Base-by-base conservation (phyloP, 2,888 invertebrate species). In the Cryptophagus acutangulus region DNA sequence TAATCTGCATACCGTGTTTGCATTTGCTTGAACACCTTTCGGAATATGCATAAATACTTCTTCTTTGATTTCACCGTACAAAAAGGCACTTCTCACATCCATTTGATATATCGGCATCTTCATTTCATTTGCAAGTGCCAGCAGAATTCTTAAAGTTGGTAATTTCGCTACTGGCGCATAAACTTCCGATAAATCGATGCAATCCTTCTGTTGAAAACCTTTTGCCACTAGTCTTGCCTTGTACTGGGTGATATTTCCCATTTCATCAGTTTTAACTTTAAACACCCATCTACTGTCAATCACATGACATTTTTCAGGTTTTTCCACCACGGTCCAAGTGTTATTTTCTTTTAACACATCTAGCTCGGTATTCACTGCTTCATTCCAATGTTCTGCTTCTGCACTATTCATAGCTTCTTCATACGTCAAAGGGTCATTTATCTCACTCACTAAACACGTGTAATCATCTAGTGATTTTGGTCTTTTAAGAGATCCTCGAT, bases 1-100 rank as follows among this genome's bases (percentile, higher is more conserved):
- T 20, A 51, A 38, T 46, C 48, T 52, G 13, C 38, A 66, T 1
- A 62, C 59, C 9, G 38, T 38, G 10, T 13, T 18, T 12, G 48
- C 50, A 38, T 35, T 33, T n/a, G 36, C 43, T 6, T 40, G 14
- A 15, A 40, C 17, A 14, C 45, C 51, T 35, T 51, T 40, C 8
- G 50, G 52, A 33, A 39, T 29, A 24, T 31, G 36, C 31, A 48
- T 40, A 37, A 41, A 52, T 12, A 51, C 50, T 15, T 38, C 28
- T 33, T 49, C 52, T 4, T 45, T 41, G 10, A 52, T 48, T n/a
- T 43, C 37, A 14, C 50, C 45, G 39, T 54, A 45, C 17, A 52
- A 28, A 41, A 52, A 54, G 10, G 54, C 52, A 25, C 47, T 42
- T 30, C 36, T 49, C 2, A 52, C 50, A 39, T 52, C 50, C 41